Base-by-base conservation (phyloP, 2,113 vertebrate genomes). In the Dicaeum eximium region DNA sequence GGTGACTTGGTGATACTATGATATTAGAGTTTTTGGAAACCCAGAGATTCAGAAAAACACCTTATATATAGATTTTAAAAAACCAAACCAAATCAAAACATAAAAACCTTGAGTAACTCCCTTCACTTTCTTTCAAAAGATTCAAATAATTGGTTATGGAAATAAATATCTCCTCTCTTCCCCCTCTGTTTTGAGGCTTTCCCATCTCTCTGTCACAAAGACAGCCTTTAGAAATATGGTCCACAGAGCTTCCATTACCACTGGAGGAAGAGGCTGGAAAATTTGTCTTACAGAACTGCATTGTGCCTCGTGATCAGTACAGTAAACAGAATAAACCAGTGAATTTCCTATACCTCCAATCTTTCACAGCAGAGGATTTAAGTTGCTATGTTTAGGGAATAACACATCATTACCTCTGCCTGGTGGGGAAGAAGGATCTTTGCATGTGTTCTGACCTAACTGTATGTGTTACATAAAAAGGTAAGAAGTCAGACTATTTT, bases 51-150 rank as follows among this genome's bases (percentile, higher is more conserved):
- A 60, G 37, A 71, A 47, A 70, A 17, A 53, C 8, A 31, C 8
- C 22, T 23, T 31, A 56, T 45, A 21, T 5, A 35, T 6, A 18
- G 8, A 67, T 22, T 53, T 12, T 0, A 28, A 50, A 53, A 40
- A 1, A 1, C 2, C 9, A 50, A 30, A 40, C 2, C 15, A 31
- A 47, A 37, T 11, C 5, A 15, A 65, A 51, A 6, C 3, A 37
- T 57, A 45, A 20, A n/a, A 31, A 7, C 1, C 7, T 15, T 14
- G 75, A 60, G 13, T 37, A 18, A 24, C 10, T 53, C 4, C 4
- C 8, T 72, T 64, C 21, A 4, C 8, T 83, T 71, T 33, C n/a
- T 80, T 75, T 86, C 50, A 80, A 5, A 69, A 35, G 10, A 80
- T 2, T 4, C 7, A 66, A 19, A 35, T 51, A 35, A 44, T 9